Evolutionary conservation across 2,888 invertebrate species (phyloP).

Genomic region (Nasonovia ribisnigri): DNA sequence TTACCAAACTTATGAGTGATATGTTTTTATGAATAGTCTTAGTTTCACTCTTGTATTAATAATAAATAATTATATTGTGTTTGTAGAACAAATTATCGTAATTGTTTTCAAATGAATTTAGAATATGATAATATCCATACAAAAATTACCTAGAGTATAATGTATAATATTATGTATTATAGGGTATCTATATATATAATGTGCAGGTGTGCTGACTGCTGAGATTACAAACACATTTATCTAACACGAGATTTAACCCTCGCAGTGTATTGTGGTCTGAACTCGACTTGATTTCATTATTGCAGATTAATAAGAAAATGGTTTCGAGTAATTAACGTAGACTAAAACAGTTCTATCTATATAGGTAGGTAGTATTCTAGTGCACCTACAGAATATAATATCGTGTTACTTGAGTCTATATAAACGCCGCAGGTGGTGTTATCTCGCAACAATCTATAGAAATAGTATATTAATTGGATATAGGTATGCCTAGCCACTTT

Average conservation of each 20-base stretch:
- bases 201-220: not conserved
- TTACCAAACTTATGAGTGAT: not conserved
- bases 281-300: constrained; percentile 21
- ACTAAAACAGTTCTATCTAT: not conserved
- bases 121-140: not conserved
- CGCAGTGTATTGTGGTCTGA: not conserved
- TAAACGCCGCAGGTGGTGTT: not conserved
- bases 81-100: not conserved
- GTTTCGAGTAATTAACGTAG: not conserved
- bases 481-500: not conserved
- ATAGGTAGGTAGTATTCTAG: not conserved
- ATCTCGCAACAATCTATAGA: too few species aligned
- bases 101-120: not conserved
- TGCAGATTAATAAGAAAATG: not conserved
- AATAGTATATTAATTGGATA: not conserved
- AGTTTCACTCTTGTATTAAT: not conserved
- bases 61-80: not conserved
- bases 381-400: not conserved
- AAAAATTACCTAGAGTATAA: not conserved
- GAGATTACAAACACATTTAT: not conserved
- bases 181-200: not conserved
- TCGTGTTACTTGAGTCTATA: not conserved
- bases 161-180: not conserved
- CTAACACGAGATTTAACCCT: not conserved
- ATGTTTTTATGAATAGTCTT: not conserved